Conservation (phyloP, 1,140 invertebrate species). For the Nasonia giraulti region DNA sequence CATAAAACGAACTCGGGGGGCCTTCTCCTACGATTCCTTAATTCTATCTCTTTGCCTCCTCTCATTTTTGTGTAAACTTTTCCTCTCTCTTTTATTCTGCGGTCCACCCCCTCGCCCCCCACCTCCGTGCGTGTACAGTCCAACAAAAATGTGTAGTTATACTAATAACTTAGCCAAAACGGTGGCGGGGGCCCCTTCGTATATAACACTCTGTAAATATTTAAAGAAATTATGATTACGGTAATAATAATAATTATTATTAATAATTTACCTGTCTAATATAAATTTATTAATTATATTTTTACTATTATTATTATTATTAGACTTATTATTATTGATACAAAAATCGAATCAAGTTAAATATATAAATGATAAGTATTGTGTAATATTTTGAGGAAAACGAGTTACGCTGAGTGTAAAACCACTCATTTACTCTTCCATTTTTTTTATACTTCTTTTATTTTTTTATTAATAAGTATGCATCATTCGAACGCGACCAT, state of each 20-base stretch:
- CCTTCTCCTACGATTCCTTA: constrained; percentile 41
- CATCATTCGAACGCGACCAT: constrained; percentile 60
- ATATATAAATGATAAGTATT: constrained; percentile 58
- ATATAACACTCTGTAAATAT: constrained; percentile 53
- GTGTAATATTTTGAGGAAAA: constrained; percentile 65
- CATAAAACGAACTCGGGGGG: constrained; percentile 38
- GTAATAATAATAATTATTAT: constrained; percentile 71
- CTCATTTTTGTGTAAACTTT: constrained; percentile 36
- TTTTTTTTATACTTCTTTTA: constrained; percentile 38
- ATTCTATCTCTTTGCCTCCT: constrained; percentile 38
- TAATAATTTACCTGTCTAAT: constrained; percentile 71
- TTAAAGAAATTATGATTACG: constrained; percentile 63
- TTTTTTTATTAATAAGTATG: constrained; percentile 35
- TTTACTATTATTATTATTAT: constrained; percentile 64
- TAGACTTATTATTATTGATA: constrained; percentile 62
- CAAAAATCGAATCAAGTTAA: constrained; percentile 46
- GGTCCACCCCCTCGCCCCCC: constrained; percentile 1
- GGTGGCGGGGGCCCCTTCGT: constrained; percentile 49
- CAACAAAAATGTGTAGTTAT: constrained; percentile 55
- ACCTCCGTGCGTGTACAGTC: constrained; percentile 44
- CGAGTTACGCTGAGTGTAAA: constrained; percentile 22
- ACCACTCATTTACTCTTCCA: constrained; percentile 30
- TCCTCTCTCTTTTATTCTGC: constrained; percentile 10
- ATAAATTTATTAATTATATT: constrained; percentile 69
- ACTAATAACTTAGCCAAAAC: constrained; percentile 54